These are phyloP conservation scores for Calliphora vicina DNA, from an alignment of 1,140 invertebrate species.

Conservation along the genomic window DNA sequence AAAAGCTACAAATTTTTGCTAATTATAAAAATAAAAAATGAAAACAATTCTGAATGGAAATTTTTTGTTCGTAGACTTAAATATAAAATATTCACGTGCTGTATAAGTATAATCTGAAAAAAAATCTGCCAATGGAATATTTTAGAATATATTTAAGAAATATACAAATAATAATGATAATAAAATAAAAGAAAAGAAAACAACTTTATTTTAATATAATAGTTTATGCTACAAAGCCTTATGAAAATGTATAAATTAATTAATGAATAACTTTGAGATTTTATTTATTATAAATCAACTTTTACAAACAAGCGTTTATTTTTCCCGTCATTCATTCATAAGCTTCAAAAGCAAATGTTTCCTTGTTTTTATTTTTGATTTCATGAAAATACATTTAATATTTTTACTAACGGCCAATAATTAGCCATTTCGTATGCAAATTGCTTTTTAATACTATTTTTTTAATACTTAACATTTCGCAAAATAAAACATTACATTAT, in stretches of 20 bases:
- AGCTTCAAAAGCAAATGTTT: neutral
- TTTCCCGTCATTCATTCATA: too few relatives aligned
- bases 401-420: neutral
- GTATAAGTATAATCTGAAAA: neutral
- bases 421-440: neutral
- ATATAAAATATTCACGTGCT: neutral
- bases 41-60: neutral
- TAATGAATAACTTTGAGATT: neutral
- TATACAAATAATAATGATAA: too few relatives aligned
- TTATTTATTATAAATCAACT: neutral
- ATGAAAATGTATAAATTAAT: neutral
- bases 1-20: neutral
- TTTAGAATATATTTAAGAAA: neutral
- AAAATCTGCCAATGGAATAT: neutral
- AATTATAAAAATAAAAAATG: neutral
- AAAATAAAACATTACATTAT: too few relatives aligned
- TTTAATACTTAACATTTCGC: neutral
- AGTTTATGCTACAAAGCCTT: neutral
- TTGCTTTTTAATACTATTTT: neutral
- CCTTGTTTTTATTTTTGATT: neutral
- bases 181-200: too few relatives aligned
- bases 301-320: neutral
- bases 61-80: neutral
- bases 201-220: too few relatives aligned
- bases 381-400: neutral